phyloP scores from a whole-genome alignment of 1,140 invertebrate genomes.

The Holotrichia oblita region DNA sequence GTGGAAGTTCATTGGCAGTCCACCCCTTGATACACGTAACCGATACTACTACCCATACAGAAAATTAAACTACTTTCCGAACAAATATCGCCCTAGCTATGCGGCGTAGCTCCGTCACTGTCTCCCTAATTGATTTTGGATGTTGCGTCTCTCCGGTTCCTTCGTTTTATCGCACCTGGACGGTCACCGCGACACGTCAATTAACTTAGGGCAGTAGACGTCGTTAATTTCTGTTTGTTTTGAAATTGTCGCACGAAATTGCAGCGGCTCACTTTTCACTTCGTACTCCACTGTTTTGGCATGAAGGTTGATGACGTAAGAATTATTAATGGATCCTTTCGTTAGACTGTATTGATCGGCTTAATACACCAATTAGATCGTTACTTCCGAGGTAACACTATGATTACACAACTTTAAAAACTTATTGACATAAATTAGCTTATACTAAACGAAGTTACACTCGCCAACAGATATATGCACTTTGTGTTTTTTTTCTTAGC shows the following conservation, averaged over 20 bases:
- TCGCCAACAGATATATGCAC: no score
- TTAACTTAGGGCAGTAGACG: not conserved
- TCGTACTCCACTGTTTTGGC: not conserved
- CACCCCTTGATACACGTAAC: not conserved
- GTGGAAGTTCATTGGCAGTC: not conserved
- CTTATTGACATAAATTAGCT: no score
- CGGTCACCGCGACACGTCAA: not conserved
- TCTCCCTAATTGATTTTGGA: conserved; percentile 16
- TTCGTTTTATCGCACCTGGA: conserved; percentile 19
- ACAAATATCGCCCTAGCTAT: conserved; percentile 1
- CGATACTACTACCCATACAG: not conserved
- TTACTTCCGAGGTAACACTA: no score
- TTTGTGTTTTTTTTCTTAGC: no score
- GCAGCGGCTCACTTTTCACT: not conserved
- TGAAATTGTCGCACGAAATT: conserved; percentile 1
- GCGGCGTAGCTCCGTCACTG: not conserved
- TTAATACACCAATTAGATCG: not conserved
- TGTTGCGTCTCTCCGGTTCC: not conserved
- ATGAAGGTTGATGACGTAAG: not conserved
- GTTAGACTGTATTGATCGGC: not conserved
- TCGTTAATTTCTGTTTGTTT: conserved; percentile 13
- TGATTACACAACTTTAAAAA: no score
- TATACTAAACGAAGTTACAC: no score
- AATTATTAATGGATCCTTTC: not conserved
- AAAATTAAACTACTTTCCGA: conserved; percentile 21